Percentiles rank a stretch among this genome's conserved stretches.
Evolutionary conservation across 2,113 vertebrate species (phyloP).

Genomic region (Varanus komodoensis): DNA sequence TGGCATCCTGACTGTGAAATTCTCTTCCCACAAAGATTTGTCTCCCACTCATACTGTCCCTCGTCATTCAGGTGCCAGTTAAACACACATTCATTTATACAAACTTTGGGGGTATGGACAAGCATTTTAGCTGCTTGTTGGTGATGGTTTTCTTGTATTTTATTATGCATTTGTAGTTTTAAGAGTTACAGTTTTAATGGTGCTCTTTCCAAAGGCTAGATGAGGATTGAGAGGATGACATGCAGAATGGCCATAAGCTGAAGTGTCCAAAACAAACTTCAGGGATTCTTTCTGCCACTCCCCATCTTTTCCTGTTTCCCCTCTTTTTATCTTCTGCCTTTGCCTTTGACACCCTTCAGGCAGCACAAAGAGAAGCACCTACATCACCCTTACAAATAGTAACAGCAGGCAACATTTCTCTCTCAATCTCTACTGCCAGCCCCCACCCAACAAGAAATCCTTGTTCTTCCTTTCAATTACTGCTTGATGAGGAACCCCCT

Average conservation of each 20-base stretch:
- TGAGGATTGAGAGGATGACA: background rate
- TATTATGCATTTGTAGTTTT: too few species aligned
- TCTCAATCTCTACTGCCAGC: background rate
- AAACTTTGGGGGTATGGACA: too few species aligned
- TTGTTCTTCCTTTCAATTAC: background rate
- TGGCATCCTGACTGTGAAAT: too few species aligned
- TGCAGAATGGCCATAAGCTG: background rate
- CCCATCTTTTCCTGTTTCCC: too few species aligned
- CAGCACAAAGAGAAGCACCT: constrained; percentile 9
- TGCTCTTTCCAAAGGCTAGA: background rate
- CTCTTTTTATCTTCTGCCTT: background rate
- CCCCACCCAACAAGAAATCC: accelerated
- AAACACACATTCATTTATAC: too few species aligned
- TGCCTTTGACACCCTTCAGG: background rate
- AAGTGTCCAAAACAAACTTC: background rate
- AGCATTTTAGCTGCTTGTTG: too few species aligned
- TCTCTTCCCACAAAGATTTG: too few species aligned
- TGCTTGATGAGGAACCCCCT: constrained; percentile 8
- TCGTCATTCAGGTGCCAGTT: too few species aligned
- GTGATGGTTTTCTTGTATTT: too few species aligned
- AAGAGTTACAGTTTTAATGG: too few species aligned
- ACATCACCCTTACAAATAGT: background rate
- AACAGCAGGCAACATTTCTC: background rate
- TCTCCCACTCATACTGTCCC: too few species aligned
- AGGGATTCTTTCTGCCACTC: background rate